phyloP scores from a whole-genome alignment of 1,140 invertebrate species.

The Antheraea mylitta region DNA sequence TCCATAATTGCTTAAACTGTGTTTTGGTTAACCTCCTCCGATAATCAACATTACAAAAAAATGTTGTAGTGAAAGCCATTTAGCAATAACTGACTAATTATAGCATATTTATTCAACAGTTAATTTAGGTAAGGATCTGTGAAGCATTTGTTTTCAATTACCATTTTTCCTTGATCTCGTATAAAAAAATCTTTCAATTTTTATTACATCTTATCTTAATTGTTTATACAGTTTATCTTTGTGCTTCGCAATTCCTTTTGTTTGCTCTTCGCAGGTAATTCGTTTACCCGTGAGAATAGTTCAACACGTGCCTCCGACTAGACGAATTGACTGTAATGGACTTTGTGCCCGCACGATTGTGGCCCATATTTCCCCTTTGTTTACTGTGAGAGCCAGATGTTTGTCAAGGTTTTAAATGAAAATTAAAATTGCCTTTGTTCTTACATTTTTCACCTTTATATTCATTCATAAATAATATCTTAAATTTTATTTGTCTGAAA shows the following conservation, averaged over 20 bases:
- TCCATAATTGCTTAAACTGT: too few relatives aligned
- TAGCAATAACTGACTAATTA: too few relatives aligned
- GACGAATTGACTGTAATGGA: slow-evolving; percentile 62
- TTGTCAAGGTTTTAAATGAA: slow-evolving; percentile 18
- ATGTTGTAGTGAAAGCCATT: too few relatives aligned
- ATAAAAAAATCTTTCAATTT: slow-evolving; percentile 19
- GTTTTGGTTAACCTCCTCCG: too few relatives aligned
- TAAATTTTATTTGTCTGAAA: too few relatives aligned
- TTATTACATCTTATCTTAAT: slow-evolving; percentile 41
- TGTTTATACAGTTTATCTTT: slow-evolving; percentile 52
- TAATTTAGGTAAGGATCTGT: too few relatives aligned
- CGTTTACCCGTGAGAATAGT: slow-evolving; percentile 68
- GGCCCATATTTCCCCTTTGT: slow-evolving; percentile 33
- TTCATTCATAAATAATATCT: neutral
- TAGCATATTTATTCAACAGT: too few relatives aligned
- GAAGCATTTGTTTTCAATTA: too few relatives aligned
- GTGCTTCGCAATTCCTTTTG: slow-evolving; percentile 45
- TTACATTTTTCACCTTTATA: neutral
- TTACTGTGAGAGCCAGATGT: slow-evolving; percentile 33
- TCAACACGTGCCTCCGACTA: slow-evolving; percentile 63
- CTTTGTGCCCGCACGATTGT: slow-evolving; percentile 42
- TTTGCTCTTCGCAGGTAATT: slow-evolving; percentile 63
- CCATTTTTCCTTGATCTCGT: neutral
- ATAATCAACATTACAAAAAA: too few relatives aligned
- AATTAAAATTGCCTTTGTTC: slow-evolving; percentile 1